Evolutionary conservation across 2,888 invertebrate genomes (phyloP), one percentile per base, ranked within the genome.

Genomic region (Meganola albula): DNA sequence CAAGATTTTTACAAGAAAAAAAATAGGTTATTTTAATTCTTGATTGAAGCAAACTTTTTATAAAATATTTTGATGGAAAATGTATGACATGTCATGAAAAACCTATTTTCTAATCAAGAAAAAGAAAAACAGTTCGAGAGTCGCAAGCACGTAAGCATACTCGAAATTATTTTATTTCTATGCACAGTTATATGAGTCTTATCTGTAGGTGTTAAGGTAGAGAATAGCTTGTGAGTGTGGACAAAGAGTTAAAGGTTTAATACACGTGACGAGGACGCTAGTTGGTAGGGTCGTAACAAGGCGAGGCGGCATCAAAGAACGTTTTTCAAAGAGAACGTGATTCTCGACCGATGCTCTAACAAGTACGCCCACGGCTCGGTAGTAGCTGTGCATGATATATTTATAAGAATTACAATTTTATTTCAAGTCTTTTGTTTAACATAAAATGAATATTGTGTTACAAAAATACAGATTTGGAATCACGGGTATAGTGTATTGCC

Each of bases 271-370:
- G 59, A 69, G 63, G 58, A 55, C 51, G 61, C 68, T 67, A 71
- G 71, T 73, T 70, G 66, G 63, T 60, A 61, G 54, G 58, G 53
- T 60, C 54, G 64, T 72, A 71, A 72, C 71, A 72, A 70, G 65
- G 62, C 65, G 59, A 63, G 60, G 62, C 65, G 60, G 63, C 69
- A 65, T 76, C 74, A 78, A 78, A 78, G 74, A 68, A 66, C 63
- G 61, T 67, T 70, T 74, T 72, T 72, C 72, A 74, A 72, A 74
- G 74, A 56, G 75, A 68, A 75, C 77, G 75, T 79, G 78, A 76
- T 74, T 72, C 70, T 65, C 63, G 65, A 62, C 70, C 70, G 65
- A 70, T 73, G 71, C 64, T 64, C 60, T 74, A 70, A 75, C 73
- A 69, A 75, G 69, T 64, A 58, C 55, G 58, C 63, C 58, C 41